Conservation (phyloP, 2,797 vertebrate species). For the Myotis planiceps region DNA sequence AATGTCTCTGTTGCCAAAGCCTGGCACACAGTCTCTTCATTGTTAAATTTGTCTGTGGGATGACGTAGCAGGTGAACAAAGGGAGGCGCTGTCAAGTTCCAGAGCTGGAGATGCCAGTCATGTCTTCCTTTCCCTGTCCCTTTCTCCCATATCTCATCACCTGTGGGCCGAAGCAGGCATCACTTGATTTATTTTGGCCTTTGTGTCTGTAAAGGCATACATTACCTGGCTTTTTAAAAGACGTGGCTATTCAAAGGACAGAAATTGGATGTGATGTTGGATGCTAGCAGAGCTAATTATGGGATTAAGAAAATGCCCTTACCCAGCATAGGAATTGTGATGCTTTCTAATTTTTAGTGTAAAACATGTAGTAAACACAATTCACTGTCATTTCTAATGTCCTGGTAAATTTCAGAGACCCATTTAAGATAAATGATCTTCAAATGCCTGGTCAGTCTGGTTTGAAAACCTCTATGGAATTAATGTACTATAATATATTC, state of each 20-base stretch:
- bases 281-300: constrained; percentile 2
- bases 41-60: neutral
- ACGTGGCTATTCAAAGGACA: constrained; percentile 8
- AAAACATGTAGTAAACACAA: constrained; percentile 49
- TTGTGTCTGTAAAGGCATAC: neutral
- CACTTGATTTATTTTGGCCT: constrained; percentile 47
- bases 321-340: neutral
- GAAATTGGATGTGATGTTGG: constrained; percentile 38
- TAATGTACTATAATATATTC: constrained; percentile 39
- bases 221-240: constrained; percentile 62
- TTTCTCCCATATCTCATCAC: neutral
- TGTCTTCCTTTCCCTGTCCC: neutral
- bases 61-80: neutral
- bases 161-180: neutral
- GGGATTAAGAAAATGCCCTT: constrained; percentile 48
- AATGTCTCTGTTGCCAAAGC: neutral
- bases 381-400: constrained; percentile 25
- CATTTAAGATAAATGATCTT: constrained; percentile 59
- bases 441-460: neutral
- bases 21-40: neutral
- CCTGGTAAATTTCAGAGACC: neutral
- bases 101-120: neutral
- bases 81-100: neutral
- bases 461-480: constrained; percentile 45
- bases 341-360: constrained; percentile 34